phyloP scores from a whole-genome alignment of 2,888 invertebrate genomes.

The Drosophila multiciliata region DNA sequence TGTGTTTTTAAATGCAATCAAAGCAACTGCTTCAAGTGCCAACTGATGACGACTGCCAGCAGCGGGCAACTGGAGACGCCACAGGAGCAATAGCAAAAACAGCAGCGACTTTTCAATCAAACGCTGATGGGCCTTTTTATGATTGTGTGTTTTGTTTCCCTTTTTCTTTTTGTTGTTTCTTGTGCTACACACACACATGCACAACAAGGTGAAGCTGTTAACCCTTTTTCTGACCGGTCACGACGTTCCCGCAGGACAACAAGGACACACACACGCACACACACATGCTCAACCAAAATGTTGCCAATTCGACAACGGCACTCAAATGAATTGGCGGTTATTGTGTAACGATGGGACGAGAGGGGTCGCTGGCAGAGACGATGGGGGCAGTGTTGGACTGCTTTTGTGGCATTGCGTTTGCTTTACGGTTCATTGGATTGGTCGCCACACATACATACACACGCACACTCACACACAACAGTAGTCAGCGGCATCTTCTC shows the following conservation, averaged over 20 bases:
- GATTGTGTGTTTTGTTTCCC: conserved; percentile 35
- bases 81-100: conserved; percentile 10
- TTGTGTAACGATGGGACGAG: conserved; percentile 35
- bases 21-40: conserved; percentile 54
- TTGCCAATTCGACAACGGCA: conserved; percentile 81
- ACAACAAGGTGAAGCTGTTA: conserved; percentile 53
- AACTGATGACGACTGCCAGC: conserved; percentile 50
- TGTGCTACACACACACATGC: background rate
- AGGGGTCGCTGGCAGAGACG: background rate
- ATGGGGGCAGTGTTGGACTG: conserved; percentile 3
- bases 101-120: conserved; percentile 73
- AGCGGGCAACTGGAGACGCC: conserved; percentile 31
- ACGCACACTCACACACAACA: conserved; percentile 4
- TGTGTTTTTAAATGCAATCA: conserved; percentile 66
- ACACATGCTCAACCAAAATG: conserved; percentile 55
- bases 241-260: conserved; percentile 63
- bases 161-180: background rate
- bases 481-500: conserved; percentile 52
- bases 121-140: conserved; percentile 69
- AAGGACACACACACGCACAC: conserved; percentile 27
- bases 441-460: conserved; percentile 7
- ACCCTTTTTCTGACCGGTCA: conserved; percentile 73
- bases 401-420: conserved; percentile 67
- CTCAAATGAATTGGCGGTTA: conserved; percentile 81
- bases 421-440: conserved; percentile 76